Base-by-base conservation (phyloP, 2,888 invertebrate species). In the Drosophila eohydei region DNA sequence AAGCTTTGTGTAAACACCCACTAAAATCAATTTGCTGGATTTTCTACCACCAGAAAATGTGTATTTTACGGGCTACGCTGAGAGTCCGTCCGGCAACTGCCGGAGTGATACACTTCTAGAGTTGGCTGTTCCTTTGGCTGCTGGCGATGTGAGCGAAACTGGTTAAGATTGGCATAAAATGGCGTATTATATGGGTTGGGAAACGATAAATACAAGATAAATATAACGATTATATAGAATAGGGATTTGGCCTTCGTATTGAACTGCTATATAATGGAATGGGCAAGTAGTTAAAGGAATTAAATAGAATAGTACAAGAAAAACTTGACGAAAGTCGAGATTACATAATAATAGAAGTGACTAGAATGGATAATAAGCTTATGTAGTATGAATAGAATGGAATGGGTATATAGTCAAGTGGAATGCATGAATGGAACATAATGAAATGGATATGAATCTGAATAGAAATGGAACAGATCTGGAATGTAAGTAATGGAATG, bases 1-100 rank as follows among this genome's bases (percentile, higher is more conserved):
- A 90, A 86, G 82, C 86, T 89, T 77, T 88, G 82, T 85, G 87
- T 89, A 89, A 91, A 91, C 92, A 91, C 89, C 91, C 91, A 91
- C 90, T 88, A 85, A 90, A 91, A 91, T 88, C 91, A 91, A 91
- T 91, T 91, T 91, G 81, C 77, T 81, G 83, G 82, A 90, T 83
- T 89, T 89, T 85, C 83, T 89, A 86, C 86, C 86, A 89, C 88
- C 88, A 88, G 88, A 81, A 86, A 89, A 85, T 85, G 88, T 85
- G 89, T 89, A 89, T 85, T 85, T 88, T 88, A 84, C 88, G 89
- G 89, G 75, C 72, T 80, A 75, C 81, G 71, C 75, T 77, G 80
- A 81, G 78, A 72, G 58, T 43, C 50, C 51, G 51, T 41, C 16
- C 48, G 54, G 28, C 28, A 1, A 16, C 48, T 52, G 0, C 21